Percentiles rank a stretch among this genome's conserved stretches.
Evolutionary conservation across 2,888 invertebrate species (phyloP).

Genomic region (Homarus gammarus): DNA sequence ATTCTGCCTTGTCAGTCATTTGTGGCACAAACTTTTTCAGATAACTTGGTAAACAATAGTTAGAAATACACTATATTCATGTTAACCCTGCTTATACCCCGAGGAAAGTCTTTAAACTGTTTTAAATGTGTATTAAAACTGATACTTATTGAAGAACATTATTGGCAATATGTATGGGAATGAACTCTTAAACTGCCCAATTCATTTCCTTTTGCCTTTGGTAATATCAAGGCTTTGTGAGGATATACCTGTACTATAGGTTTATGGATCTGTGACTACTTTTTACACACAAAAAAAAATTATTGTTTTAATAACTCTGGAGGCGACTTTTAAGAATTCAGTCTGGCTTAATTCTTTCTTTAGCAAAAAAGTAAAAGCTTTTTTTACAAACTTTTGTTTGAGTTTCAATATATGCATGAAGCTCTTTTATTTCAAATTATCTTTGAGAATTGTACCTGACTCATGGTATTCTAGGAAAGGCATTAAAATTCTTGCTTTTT

Average conservation of each 20-base stretch:
- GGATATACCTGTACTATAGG: background rate
- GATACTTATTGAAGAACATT: conserved; percentile 2
- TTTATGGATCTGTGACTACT: no score
- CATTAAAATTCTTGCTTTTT: conserved; percentile 34
- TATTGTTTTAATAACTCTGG: background rate
- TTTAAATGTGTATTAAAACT: conserved; percentile 18
- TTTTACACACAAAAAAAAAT: background rate
- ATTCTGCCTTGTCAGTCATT: conserved; percentile 47
- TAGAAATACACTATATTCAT: conserved; percentile 18
- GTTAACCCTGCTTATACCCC: conserved; percentile 17
- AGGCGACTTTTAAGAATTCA: conserved; percentile 19
- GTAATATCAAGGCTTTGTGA: background rate
- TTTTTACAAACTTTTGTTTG: conserved; percentile 15
- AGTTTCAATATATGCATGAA: conserved; percentile 29
- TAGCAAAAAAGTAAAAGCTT: background rate
- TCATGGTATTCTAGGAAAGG: conserved; percentile 47
- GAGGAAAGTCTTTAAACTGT: background rate
- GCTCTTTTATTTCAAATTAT: conserved; percentile 18
- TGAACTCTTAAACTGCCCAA: conserved; percentile 19
- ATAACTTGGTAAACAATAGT: conserved; percentile 21
- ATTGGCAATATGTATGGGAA: conserved; percentile 11
- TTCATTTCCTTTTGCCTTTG: conserved; percentile 10
- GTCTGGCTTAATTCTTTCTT: background rate
- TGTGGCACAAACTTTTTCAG: conserved; percentile 42
- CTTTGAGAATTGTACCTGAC: conserved; percentile 52